Conservation (phyloP, 2,113 vertebrate species). For the Muscicapa adusta region DNA sequence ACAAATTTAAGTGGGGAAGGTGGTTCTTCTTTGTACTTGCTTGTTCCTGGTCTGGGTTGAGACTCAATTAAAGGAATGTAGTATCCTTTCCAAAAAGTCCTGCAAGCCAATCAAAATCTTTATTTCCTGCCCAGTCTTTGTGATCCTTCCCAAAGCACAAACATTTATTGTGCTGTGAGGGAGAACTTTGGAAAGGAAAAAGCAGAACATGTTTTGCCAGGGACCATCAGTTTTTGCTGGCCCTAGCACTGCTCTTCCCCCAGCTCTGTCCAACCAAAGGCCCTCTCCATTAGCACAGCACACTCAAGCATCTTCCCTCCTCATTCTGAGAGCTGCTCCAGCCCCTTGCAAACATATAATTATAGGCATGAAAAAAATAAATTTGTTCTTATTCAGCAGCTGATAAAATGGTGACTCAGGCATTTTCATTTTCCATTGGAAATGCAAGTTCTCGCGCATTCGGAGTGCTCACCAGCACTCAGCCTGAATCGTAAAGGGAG, state of each 20-base stretch:
- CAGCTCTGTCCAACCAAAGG: neutral
- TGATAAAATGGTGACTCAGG: constrained; percentile 53
- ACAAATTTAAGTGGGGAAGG: neutral
- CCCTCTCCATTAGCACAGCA: neutral
- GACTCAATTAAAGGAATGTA: neutral
- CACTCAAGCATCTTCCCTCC: neutral
- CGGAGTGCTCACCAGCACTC: neutral
- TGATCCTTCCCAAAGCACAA: neutral
- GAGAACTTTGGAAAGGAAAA: neutral
- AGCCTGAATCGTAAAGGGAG: neutral
- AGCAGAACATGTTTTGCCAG: neutral
- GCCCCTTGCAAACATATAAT: neutral
- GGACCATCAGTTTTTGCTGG: neutral
- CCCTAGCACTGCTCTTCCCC: neutral
- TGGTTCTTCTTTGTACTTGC: neutral
- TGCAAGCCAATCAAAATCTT: neutral
- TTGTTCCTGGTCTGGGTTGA: neutral
- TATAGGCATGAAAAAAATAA: constrained; percentile 16
- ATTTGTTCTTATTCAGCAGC: constrained; percentile 23
- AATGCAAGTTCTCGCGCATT: neutral
- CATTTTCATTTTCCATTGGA: constrained; percentile 32
- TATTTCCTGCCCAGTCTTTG: neutral
- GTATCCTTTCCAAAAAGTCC: neutral
- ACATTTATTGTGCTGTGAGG: neutral
- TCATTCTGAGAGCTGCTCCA: neutral